Evolutionary conservation across 2,888 invertebrate genomes (phyloP).

Genomic region (Clusia tigrina): DNA sequence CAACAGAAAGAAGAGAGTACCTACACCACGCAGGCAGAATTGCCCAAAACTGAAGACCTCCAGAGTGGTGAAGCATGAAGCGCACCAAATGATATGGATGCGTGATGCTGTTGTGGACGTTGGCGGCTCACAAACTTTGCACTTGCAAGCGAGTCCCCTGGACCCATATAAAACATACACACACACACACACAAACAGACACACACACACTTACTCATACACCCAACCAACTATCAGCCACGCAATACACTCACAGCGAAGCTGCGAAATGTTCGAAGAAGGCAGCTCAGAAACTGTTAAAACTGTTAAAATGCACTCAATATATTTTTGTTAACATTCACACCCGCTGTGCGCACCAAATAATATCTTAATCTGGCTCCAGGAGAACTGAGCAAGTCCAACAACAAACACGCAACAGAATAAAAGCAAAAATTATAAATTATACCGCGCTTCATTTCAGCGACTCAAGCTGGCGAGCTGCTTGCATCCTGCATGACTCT

Average conservation of each 20-base stretch:
- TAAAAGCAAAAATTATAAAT: neutral
- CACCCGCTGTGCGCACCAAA: slow-evolving; percentile 11
- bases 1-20: too few relatives aligned
- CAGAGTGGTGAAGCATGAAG: slow-evolving; percentile 46
- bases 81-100: slow-evolving; percentile 44
- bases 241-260: too few relatives aligned
- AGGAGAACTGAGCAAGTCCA: neutral
- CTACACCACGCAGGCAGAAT: neutral
- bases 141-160: neutral
- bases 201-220: neutral
- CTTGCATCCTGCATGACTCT: too few relatives aligned
- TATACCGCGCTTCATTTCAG: neutral
- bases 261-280: too few relatives aligned
- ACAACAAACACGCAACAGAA: neutral
- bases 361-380: slow-evolving; percentile 3
- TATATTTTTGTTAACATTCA: slow-evolving; percentile 11
- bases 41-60: slow-evolving; percentile 54
- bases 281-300: neutral
- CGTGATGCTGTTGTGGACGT: neutral
- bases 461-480: too few relatives aligned
- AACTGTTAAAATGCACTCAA: slow-evolving; percentile 12
- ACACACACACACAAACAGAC: neutral
- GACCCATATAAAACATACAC: neutral
- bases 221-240: neutral
- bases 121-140: neutral